phyloP scores from a whole-genome alignment of 2,113 vertebrate genomes.

The Pangasianodon hypophthalmus region DNA sequence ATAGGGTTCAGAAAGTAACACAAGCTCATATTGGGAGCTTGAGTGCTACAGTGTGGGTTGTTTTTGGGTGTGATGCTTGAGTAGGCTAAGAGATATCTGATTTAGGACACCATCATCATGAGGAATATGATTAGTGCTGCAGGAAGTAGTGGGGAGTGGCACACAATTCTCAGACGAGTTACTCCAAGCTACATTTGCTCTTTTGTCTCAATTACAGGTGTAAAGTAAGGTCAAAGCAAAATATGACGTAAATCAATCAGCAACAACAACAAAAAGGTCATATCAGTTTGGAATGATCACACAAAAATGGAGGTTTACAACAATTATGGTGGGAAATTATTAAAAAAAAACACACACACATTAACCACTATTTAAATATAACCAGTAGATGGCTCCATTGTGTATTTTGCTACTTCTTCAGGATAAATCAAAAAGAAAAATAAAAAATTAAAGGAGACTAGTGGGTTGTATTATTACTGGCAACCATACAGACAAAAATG shows the following conservation, averaged over 20 bases:
- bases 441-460: too few species aligned
- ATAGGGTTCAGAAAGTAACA: not conserved
- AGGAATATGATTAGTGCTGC: constrained; percentile 11
- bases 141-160: not conserved
- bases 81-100: not conserved
- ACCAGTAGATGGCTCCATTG: not conserved
- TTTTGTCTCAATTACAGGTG: not conserved
- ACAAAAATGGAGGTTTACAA: too few species aligned
- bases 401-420: not conserved
- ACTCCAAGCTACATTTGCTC: not conserved
- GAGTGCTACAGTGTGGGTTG: not conserved
- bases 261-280: not conserved
- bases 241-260: not conserved
- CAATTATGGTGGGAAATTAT: too few species aligned
- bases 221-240: not conserved
- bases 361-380: not conserved
- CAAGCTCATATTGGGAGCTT: not conserved
- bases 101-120: constrained; percentile 6
- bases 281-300: not conserved
- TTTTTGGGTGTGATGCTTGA: not conserved
- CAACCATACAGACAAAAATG: too few species aligned
- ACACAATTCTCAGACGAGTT: not conserved
- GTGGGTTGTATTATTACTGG: too few species aligned
- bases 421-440: too few species aligned
- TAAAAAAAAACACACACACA: not conserved